Conservation (phyloP, 2,888 invertebrate species). For the Cheilosia vernalis region DNA sequence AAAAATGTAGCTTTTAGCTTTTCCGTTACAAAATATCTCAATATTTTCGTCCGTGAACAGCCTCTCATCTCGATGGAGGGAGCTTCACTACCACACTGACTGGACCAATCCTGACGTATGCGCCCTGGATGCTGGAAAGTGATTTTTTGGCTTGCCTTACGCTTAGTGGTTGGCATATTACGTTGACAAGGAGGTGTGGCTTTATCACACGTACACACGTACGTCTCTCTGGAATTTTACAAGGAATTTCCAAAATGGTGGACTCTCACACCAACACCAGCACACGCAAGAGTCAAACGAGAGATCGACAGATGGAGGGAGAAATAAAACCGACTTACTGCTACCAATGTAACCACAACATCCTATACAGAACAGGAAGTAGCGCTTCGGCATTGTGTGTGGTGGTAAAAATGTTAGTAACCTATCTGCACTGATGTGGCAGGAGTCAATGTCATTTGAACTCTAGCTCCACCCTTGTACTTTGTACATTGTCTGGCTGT, state of each 20-base stretch:
- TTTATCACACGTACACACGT: conserved; percentile 31
- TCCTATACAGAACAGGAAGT: conserved; percentile 36
- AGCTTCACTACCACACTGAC: conserved; percentile 59
- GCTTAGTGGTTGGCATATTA: conserved; percentile 75
- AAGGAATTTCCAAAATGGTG: conserved; percentile 70
- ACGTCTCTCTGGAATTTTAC: conserved; percentile 9
- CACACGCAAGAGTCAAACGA: conserved; percentile 50
- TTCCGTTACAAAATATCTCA: conserved; percentile 70
- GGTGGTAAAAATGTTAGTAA: conserved; percentile 39
- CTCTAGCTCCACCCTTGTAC: conserved; percentile 65
- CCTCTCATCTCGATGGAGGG: not conserved
- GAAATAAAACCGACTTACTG: conserved; percentile 63
- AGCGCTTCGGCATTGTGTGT: conserved; percentile 27
- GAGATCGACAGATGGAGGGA: not conserved
- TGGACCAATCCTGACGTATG: conserved; percentile 69
- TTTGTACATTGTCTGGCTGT: not conserved
- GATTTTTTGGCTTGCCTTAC: conserved; percentile 75
- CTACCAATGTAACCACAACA: conserved; percentile 72
- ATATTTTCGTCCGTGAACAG: conserved; percentile 1
- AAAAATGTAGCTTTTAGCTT: conserved; percentile 75
- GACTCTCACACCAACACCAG: conserved; percentile 46
- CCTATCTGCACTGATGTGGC: conserved; percentile 72
- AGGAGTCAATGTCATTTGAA: conserved; percentile 73
- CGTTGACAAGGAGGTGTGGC: conserved; percentile 72
- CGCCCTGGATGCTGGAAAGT: conserved; percentile 60